phyloP scores from a whole-genome alignment of 2,113 vertebrate genomes.

The Dasypus novemcinctus region DNA sequence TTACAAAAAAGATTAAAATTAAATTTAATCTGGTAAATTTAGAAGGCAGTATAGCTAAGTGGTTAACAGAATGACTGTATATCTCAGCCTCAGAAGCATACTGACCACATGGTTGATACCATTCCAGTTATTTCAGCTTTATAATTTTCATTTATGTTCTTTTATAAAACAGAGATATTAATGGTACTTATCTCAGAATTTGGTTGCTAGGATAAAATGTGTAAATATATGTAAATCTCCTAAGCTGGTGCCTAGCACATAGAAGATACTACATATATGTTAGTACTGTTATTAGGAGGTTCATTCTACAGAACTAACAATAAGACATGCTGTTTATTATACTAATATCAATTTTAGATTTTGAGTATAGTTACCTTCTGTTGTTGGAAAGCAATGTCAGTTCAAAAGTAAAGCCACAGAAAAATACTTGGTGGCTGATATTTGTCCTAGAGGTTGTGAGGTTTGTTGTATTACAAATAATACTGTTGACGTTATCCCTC shows the following conservation, averaged over 20 bases:
- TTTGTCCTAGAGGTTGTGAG: conserved; percentile 59
- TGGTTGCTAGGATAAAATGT: neutral
- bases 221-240: neutral
- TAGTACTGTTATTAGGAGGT: neutral
- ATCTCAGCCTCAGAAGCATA: neutral
- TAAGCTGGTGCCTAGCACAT: neutral
- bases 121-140: neutral
- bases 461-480: conserved; percentile 78
- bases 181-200: neutral
- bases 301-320: neutral
- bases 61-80: neutral
- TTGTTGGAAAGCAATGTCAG: conserved; percentile 57
- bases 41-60: neutral
- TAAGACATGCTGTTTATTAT: neutral
- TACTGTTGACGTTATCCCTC: conserved; percentile 60
- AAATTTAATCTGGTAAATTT: neutral
- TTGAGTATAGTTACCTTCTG: neutral
- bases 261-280: neutral
- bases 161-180: neutral
- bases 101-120: neutral
- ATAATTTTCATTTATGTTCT: neutral
- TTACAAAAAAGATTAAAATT: neutral
- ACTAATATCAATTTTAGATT: neutral
- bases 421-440: conserved; percentile 54
- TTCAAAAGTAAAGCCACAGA: conserved; percentile 64